phyloP scores from a whole-genome alignment of 2,888 invertebrate species.

The Mythimna impura region DNA sequence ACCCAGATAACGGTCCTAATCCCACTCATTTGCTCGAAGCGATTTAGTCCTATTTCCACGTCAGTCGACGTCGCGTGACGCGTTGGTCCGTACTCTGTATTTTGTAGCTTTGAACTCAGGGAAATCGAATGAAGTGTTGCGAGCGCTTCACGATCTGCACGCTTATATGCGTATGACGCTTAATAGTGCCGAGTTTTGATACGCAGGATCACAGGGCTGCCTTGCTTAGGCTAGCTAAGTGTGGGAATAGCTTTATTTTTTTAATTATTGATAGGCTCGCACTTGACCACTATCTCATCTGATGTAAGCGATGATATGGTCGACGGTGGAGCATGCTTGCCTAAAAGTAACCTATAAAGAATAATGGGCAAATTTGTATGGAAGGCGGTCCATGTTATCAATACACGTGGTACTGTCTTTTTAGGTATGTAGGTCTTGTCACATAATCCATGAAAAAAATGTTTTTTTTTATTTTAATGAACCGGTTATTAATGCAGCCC shows the following conservation, averaged over 20 bases:
- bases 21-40: neutral
- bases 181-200: neutral
- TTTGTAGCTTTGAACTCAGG: constrained; percentile 19
- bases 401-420: no score
- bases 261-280: no score
- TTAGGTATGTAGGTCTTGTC: no score
- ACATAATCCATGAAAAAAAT: no score
- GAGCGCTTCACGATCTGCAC: neutral
- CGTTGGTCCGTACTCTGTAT: neutral
- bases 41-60: constrained; percentile 8
- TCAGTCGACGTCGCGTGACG: neutral
- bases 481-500: no score
- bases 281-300: no score
- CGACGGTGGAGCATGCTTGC: no score
- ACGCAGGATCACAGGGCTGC: neutral
- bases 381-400: no score
- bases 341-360: no score
- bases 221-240: neutral
- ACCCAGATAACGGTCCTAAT: neutral
- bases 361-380: no score
- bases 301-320: no score
- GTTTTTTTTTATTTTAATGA: no score
- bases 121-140: constrained; percentile 22
- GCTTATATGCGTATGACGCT: neutral
- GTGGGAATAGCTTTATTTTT: neutral